Evolutionary conservation across 2,888 invertebrate species (phyloP).

Genomic region (Suillia variegata): DNA sequence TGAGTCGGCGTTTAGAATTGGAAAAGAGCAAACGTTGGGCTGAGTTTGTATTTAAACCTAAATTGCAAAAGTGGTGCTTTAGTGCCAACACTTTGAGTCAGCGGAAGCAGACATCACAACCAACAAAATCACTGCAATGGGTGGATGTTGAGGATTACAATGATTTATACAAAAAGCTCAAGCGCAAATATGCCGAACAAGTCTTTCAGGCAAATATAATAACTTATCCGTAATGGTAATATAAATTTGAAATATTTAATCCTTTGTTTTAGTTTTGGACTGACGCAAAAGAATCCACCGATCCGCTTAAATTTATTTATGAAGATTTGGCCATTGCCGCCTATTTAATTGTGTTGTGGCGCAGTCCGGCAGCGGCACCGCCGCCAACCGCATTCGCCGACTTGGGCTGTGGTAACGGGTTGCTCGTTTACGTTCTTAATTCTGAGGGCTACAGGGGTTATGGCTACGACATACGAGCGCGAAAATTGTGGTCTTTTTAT

Average conservation of each 20-base stretch:
- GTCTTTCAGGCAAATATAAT: constrained; percentile 72
- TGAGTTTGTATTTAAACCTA: constrained; percentile 63
- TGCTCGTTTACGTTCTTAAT: constrained; percentile 83
- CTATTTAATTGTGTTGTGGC: constrained; percentile 84
- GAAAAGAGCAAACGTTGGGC: constrained; percentile 41
- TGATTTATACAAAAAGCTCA: constrained; percentile 73
- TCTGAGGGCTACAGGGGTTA: constrained; percentile 82
- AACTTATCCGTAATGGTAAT: neutral
- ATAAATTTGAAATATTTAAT: constrained; percentile 1
- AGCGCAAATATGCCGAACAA: constrained; percentile 76
- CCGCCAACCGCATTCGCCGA: constrained; percentile 78
- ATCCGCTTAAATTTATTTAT: constrained; percentile 92
- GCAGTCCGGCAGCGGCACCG: constrained; percentile 62
- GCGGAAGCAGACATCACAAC: constrained; percentile 62
- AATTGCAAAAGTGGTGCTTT: constrained; percentile 54
- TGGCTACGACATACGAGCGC: constrained; percentile 82
- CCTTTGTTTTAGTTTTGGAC: constrained; percentile 75
- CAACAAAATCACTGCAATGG: constrained; percentile 67
- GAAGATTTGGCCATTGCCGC: constrained; percentile 95
- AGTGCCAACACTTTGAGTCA: constrained; percentile 51
- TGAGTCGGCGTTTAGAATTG: constrained; percentile 20
- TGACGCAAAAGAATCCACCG: constrained; percentile 88
- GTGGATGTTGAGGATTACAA: constrained; percentile 74
- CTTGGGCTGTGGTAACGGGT: constrained; percentile 96
- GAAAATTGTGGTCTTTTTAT: constrained; percentile 89